These are phyloP conservation scores for Gryllus bimaculatus DNA, from an alignment of 1,140 invertebrate genomes.

Conservation along the genomic window DNA sequence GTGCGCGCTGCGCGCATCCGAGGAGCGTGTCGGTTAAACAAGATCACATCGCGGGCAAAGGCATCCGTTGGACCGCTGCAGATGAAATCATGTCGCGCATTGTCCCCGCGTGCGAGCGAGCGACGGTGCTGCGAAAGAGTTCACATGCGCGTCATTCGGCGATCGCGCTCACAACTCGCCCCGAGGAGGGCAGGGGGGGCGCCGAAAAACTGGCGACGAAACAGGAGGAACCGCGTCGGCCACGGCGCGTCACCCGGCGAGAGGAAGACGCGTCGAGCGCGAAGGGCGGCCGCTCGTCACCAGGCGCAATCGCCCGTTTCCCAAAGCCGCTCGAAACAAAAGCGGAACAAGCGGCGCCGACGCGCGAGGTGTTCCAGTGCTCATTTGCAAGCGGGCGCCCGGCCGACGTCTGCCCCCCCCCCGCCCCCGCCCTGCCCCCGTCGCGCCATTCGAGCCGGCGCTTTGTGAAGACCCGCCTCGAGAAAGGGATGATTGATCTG, in stretches of 20 bases:
- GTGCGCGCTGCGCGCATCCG: too few species aligned
- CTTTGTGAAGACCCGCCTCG: neutral
- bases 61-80: neutral
- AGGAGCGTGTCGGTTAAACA: too few species aligned
- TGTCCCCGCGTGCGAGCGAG: neutral
- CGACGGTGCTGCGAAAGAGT: neutral
- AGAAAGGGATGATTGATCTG: conserved; percentile 1
- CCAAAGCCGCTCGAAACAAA: neutral
- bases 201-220: neutral
- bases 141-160: too few species aligned
- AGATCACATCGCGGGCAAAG: neutral
- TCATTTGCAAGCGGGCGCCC: neutral
- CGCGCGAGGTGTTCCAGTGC: neutral
- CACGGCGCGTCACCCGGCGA: neutral
- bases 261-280: neutral
- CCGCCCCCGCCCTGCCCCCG: too few species aligned
- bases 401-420: too few species aligned
- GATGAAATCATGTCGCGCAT: neutral
- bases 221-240: neutral
- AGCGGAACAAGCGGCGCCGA: neutral
- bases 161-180: too few species aligned
- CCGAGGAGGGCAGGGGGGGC: neutral
- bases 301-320: neutral
- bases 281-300: neutral
- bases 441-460: too few species aligned